Evolutionary conservation across 2,797 vertebrate species (phyloP).

Genomic region (Phrynocephalus vlangalii): DNA sequence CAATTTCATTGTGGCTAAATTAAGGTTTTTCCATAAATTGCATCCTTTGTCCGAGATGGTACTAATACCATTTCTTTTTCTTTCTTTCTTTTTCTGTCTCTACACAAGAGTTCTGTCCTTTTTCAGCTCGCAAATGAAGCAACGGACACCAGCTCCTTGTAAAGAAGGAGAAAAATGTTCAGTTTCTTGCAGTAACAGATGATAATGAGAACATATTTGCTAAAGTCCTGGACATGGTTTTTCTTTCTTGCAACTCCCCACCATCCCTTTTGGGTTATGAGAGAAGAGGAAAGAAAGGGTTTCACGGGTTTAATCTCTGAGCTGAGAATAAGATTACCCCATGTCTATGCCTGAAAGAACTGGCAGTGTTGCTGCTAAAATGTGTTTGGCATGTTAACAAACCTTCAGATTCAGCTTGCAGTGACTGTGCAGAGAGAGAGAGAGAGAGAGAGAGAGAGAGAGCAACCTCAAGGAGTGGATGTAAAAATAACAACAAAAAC

Average conservation of each 20-base stretch:
- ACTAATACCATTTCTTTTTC: not conserved
- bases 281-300: constrained; percentile 1
- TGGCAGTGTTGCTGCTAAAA: constrained; percentile 26
- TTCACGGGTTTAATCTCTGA: constrained; percentile 34
- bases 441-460: not conserved
- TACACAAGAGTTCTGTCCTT: not conserved
- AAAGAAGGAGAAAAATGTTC: not conserved
- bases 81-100: not conserved
- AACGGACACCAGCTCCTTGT: not conserved
- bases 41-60: not conserved
- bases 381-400: constrained; percentile 54
- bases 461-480: constrained; percentile 47
- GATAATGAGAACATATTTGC: constrained; percentile 8
- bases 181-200: not conserved
- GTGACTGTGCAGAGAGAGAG: constrained; percentile 18
- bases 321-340: constrained; percentile 23
- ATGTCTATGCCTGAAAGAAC: constrained; percentile 44
- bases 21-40: constrained; percentile 26
- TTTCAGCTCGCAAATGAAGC: constrained; percentile 43
- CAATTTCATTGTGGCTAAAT: constrained; percentile 23
- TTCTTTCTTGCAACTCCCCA: not conserved
- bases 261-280: not conserved
- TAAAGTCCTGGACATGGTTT: rapidly evolving
- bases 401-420: constrained; percentile 34
- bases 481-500: constrained; percentile 41